phyloP scores from a whole-genome alignment of 2,113 vertebrate genomes.

The Pithys albifrons region DNA sequence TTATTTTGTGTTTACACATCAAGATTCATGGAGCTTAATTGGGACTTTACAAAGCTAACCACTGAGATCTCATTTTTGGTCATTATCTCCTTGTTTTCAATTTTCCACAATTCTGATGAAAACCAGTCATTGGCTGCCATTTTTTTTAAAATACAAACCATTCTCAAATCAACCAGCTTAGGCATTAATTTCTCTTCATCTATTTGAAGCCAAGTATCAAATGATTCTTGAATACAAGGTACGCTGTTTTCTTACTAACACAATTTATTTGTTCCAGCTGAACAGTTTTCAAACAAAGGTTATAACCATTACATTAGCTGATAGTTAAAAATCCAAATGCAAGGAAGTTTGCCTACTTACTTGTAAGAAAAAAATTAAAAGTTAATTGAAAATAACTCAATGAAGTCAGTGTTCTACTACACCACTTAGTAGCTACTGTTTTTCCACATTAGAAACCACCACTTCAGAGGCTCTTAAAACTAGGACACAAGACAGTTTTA shows the following conservation, averaged over 20 bases:
- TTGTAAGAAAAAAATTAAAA: not conserved
- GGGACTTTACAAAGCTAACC: not conserved
- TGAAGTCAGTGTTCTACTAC: not conserved
- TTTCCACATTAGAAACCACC: not conserved
- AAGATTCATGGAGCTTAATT: not conserved
- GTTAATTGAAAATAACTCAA: not conserved
- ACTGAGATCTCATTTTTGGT: not conserved
- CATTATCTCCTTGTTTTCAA: not conserved
- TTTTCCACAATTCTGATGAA: not conserved
- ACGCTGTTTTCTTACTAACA: not conserved
- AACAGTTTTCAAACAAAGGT: not conserved
- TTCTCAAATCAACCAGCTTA: not conserved
- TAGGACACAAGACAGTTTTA: not conserved
- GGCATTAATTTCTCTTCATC: not conserved
- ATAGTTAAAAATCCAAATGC: not conserved
- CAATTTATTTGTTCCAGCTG: not conserved
- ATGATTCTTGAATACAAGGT: not conserved
- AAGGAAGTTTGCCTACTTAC: not conserved
- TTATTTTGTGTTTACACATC: not conserved
- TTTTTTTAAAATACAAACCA: not conserved
- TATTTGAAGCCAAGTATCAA: not conserved
- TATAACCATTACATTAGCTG: not conserved
- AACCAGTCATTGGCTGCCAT: rapidly evolving
- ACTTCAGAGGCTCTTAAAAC: not conserved
- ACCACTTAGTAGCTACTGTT: not conserved